A percentile compares a stretch with the other conserved stretches of the same genome.
Conservation (phyloP, 2,113 vertebrate species). For the Chitala chitala region DNA sequence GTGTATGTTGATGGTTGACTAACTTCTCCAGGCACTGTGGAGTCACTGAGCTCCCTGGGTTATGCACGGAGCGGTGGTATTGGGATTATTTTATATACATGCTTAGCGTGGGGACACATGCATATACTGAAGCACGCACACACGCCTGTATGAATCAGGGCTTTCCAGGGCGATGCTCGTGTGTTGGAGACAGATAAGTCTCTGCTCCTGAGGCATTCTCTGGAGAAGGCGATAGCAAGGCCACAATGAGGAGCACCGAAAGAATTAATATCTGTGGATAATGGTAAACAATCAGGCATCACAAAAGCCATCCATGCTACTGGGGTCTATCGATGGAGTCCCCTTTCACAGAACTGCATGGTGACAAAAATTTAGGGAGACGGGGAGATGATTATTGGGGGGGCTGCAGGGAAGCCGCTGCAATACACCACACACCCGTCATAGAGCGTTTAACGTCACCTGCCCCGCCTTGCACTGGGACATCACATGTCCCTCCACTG, state of each 20-base stretch:
- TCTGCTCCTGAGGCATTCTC: constrained; percentile 30
- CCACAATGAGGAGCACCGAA: constrained; percentile 43
- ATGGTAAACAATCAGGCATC: constrained; percentile 43
- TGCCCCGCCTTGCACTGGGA: too few relatives aligned
- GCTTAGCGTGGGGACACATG: constrained; percentile 41
- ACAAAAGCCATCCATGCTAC: constrained; percentile 38
- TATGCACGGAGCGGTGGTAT: neutral
- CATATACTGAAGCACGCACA: too few relatives aligned
- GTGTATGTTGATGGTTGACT: neutral
- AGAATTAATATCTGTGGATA: constrained; percentile 49
- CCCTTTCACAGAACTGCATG: too few relatives aligned
- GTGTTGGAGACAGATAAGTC: constrained; percentile 57
- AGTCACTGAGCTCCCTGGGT: neutral
- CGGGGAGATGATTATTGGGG: neutral
- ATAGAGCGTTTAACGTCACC: neutral
- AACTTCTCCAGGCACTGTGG: neutral
- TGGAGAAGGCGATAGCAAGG: constrained; percentile 29
- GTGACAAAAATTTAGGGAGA: too few relatives aligned
- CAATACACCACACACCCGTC: neutral
- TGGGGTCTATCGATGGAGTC: constrained; percentile 23
- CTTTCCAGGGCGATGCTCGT: constrained; percentile 42
- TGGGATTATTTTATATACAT: constrained; percentile 32
- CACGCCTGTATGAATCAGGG: constrained; percentile 20
- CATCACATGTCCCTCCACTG: too few relatives aligned
- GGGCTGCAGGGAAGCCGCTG: neutral